A percentile compares a stretch with the other conserved stretches of the same genome.
Conservation (phyloP, 37 sponge, comb jelly and placozoan species). For the Halisarca cf. caerulea region DNA sequence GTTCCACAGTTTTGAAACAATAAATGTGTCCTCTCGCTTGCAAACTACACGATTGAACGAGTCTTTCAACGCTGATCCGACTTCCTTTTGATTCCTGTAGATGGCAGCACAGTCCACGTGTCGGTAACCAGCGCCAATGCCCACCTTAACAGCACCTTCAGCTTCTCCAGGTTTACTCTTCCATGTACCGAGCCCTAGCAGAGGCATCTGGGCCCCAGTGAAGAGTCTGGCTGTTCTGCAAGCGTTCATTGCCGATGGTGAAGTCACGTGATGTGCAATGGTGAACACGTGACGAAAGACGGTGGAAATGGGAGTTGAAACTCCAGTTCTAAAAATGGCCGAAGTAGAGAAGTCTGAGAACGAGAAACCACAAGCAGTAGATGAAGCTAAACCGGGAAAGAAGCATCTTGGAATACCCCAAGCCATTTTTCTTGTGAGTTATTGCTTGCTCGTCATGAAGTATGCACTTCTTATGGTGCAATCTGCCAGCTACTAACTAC, state of each 20-base stretch:
- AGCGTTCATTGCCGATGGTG: too few relatives aligned
- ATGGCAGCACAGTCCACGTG: slow-evolving; percentile 88
- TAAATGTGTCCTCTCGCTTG: slow-evolving; percentile 79
- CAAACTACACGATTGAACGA: slow-evolving; percentile 26
- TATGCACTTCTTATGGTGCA: too few relatives aligned
- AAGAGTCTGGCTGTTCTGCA: too few relatives aligned
- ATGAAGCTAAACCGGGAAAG: not conserved
- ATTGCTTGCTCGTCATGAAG: too few relatives aligned
- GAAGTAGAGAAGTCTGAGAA: too few relatives aligned
- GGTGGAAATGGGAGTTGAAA: too few relatives aligned
- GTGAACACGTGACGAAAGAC: too few relatives aligned
- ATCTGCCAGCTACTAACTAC: too few relatives aligned
- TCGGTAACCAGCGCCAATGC: slow-evolving; percentile 71
- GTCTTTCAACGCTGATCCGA: slow-evolving; percentile 75
- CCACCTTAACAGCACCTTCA: slow-evolving; percentile 69
- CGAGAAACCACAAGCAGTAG: not conserved
- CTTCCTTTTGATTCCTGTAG: slow-evolving; percentile 88
- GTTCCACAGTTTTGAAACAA: slow-evolving; percentile 96
- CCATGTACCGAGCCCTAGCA: too few relatives aligned
- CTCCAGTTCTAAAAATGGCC: not conserved
- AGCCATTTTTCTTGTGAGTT: slow-evolving; percentile 81
- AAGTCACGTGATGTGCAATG: too few relatives aligned
- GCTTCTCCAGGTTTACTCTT: too few relatives aligned
- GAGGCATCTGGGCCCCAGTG: too few relatives aligned
- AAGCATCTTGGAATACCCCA: slow-evolving; percentile 83